These are phyloP conservation scores for Drosophila repleta DNA, from an alignment of 1,140 invertebrate species.

Conservation along the genomic window DNA sequence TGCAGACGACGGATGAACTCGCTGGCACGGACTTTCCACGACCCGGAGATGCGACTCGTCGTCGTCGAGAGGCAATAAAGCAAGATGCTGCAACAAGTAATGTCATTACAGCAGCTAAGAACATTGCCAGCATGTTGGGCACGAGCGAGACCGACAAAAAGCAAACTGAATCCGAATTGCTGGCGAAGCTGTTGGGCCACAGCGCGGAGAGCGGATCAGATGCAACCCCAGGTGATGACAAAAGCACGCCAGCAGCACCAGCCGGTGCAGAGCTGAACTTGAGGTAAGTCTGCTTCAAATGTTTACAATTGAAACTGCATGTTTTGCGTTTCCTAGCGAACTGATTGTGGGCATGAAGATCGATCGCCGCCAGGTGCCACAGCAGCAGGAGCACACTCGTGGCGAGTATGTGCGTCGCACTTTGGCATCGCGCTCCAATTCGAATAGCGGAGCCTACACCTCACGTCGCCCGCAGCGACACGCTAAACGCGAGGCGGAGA, in stretches of 20 bases:
- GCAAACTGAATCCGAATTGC: conserved; percentile 90
- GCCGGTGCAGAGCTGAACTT: conserved; percentile 60
- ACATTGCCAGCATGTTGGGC: conserved; percentile 88
- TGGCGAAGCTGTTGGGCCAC: conserved; percentile 87
- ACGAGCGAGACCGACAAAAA: conserved; percentile 86
- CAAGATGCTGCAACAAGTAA: conserved; percentile 61
- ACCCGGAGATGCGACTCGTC: conserved; percentile 67
- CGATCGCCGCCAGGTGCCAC: conserved; percentile 84
- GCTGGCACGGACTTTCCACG: conserved; percentile 53
- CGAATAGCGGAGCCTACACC: conserved; percentile 24
- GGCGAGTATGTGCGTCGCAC: conserved; percentile 74
- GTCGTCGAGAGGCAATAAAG: conserved; percentile 58
- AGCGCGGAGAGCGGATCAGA: conserved; percentile 81
- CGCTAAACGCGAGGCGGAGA: conserved; percentile 61
- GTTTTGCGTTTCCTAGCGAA: conserved; percentile 85
- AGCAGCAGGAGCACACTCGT: conserved; percentile 77
- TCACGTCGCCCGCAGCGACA: conserved; percentile 42
- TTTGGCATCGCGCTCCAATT: conserved; percentile 51
- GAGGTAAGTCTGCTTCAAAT: conserved; percentile 47
- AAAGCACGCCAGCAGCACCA: conserved; percentile 8
- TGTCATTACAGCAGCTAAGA: conserved; percentile 86
- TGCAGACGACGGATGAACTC: conserved; percentile 58
- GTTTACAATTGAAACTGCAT: neutral
- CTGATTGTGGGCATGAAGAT: conserved; percentile 90
- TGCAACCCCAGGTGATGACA: conserved; percentile 11